These are phyloP conservation scores for Cyanistes caeruleus DNA, from an alignment of 2,113 vertebrate genomes.

Conservation along the genomic window DNA sequence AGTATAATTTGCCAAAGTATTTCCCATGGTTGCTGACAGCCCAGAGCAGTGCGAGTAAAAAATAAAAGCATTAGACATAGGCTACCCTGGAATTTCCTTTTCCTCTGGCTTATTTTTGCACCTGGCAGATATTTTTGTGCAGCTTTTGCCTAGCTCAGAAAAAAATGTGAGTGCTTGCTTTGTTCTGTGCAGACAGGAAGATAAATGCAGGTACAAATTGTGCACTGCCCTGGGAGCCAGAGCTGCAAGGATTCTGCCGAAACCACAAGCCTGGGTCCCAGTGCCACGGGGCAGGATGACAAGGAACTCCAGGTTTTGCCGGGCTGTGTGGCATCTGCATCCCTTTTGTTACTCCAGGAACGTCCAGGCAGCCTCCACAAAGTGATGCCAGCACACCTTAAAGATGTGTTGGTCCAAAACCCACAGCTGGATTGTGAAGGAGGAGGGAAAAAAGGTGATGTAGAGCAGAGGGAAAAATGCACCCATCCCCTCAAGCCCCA, in stretches of 20 bases:
- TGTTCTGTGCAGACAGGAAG: not conserved
- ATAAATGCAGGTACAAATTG: not conserved
- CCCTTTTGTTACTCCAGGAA: not conserved
- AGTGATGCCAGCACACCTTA: not conserved
- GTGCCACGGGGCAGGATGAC: accelerated
- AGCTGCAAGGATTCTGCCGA: not conserved
- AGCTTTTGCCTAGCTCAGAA: not conserved
- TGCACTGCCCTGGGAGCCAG: not conserved
- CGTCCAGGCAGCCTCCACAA: not conserved
- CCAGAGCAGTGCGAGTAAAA: not conserved
- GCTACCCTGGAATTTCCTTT: not conserved
- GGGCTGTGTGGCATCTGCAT: not conserved
- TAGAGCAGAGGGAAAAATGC: not conserved
- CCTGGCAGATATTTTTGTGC: not conserved
- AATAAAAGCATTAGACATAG: accelerated
- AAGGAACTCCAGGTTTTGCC: accelerated
- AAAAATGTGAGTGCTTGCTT: not conserved
- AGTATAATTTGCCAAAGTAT: not conserved
- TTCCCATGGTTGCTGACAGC: not conserved
- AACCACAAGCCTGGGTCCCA: accelerated
- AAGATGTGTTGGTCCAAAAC: not conserved
- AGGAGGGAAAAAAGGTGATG: not conserved
- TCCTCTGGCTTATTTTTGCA: not conserved
- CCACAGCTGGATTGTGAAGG: not conserved
- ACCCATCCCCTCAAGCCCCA: not conserved